These are phyloP conservation scores for Mus spicilegus DNA, from an alignment of 2,113 vertebrate species.

Conservation along the genomic window DNA sequence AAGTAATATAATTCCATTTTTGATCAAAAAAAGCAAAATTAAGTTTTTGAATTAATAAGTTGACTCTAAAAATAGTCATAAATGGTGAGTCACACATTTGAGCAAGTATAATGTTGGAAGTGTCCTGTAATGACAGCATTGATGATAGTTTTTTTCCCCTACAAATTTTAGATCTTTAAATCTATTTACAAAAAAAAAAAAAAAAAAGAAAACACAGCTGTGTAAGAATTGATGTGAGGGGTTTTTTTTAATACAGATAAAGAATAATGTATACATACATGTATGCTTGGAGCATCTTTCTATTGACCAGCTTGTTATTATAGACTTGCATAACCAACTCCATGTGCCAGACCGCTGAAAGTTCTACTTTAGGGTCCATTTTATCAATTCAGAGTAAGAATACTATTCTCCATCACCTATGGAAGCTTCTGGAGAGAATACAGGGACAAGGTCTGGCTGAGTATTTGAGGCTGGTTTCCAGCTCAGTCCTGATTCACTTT, in stretches of 20 bases:
- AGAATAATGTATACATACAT: not conserved
- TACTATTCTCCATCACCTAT: not conserved
- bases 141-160: not conserved
- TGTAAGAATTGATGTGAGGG: not conserved
- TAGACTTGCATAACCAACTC: not conserved
- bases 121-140: not conserved
- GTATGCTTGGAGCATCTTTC: not conserved
- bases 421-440: not conserved
- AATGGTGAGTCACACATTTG: constrained; percentile 44
- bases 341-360: not conserved
- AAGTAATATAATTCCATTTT: constrained; percentile 42
- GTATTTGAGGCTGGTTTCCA: not conserved
- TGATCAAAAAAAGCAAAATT: not conserved
- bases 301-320: not conserved
- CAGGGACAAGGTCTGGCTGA: not conserved
- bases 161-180: constrained; percentile 18
- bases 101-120: not conserved
- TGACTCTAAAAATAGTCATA: constrained; percentile 16
- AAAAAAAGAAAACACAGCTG: constrained; percentile 19
- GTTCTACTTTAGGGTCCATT: not conserved
- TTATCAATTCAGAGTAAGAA: constrained; percentile 29
- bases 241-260: not conserved
- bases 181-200: not conserved
- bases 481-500: not conserved
- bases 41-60: constrained; percentile 31